Evolutionary conservation across 2,888 invertebrate species (phyloP), one percentile per base, ranked within the genome.

Genomic region (Acleris literana): DNA sequence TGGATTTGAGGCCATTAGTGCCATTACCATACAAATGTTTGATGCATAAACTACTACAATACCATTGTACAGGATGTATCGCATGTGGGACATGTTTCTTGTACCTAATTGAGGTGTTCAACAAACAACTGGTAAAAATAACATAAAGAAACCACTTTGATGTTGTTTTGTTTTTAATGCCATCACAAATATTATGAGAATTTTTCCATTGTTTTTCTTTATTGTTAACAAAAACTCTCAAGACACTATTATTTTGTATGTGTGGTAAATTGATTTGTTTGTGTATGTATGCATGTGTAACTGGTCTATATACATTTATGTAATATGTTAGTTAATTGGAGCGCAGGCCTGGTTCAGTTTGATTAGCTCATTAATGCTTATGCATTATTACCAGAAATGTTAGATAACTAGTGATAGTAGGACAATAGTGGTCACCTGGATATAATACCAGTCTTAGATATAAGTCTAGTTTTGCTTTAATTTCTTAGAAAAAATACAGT

Each of bases 21-120:
- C 33, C 7, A 33, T 33, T 63, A 63, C 20, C 55, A 60, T 63
- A 58, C 53, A 70, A 76, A 78, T 75, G 78, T 76, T 68, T 76
- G 75, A 74, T 76, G 70, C 53, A 65, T 68, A 57, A 54, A 66
- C 66, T 29, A 56, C 43, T 49, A 22, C 43, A 49, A 49, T 57
- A 25, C 56, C 22, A 56, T 56, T 61, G 51, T 62, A 25, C 46
- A 7, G 39, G 20, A 17, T 11, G 5, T 20, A 51, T 20, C 48
- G 39, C 39, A 20, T 43, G 5, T 5, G 6, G 17, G 17, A 33
- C 9, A 16, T 54, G 5, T 13, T n/a, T 52, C 17, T 51, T 51
- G 51, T 52, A 52, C 20, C 13, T 11, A 33, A 33, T 33, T 7
- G 33, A 9, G 7, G 33, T 11, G 33, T 33, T 33, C 33, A 33